Conservation (phyloP, 2,113 vertebrate species). For the Noturus placidus region DNA sequence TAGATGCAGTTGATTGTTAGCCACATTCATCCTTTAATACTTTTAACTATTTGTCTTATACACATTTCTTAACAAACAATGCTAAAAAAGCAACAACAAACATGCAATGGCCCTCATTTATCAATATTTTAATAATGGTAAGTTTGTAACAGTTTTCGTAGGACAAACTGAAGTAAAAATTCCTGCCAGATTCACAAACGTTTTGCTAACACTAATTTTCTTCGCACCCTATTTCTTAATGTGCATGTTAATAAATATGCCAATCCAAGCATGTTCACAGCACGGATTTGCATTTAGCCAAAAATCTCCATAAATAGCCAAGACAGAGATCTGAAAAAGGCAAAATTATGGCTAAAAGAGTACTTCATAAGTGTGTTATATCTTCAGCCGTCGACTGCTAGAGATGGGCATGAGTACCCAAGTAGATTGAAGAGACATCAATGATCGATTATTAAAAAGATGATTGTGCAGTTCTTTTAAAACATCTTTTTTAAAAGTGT, state of each 20-base stretch:
- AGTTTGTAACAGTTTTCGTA: not conserved
- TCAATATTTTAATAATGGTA: not conserved
- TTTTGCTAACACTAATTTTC: not conserved
- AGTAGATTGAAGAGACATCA: no score
- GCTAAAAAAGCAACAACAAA: not conserved
- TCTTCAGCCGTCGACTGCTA: not conserved
- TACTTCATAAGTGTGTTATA: not conserved
- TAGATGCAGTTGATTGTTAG: conserved; percentile 9
- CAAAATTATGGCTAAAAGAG: not conserved
- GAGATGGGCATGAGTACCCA: no score
- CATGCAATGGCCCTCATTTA: not conserved
- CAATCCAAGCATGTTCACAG: not conserved
- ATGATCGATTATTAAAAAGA: no score
- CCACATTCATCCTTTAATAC: not conserved
- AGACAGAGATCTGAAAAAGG: not conserved
- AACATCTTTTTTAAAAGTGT: no score
- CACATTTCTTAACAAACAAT: not conserved
- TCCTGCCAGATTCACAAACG: not conserved
- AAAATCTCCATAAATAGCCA: not conserved
- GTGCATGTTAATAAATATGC: not conserved
- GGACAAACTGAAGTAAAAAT: not conserved
- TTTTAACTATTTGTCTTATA: not conserved
- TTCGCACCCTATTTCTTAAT: not conserved
- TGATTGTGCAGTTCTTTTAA: no score
- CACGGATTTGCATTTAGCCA: not conserved